Evolutionary conservation across 2,113 vertebrate species (phyloP), one percentile per base, ranked within the genome.

Genomic region (Tretioscincus oriximinensis): DNA sequence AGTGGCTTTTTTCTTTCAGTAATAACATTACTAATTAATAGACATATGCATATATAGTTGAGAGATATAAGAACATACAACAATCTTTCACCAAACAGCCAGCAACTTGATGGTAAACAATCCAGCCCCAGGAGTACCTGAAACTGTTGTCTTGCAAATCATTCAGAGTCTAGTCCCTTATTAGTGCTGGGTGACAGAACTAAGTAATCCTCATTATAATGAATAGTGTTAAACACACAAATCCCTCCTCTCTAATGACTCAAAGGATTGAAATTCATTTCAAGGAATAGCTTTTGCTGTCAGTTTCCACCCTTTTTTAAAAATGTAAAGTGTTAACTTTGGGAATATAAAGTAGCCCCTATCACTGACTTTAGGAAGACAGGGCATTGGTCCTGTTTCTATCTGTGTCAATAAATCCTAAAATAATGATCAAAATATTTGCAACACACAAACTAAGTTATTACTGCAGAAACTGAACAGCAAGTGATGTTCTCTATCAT

Each of bases 181-280:
- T 47, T 83, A 81, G 76, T 71, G 41, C 80, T 63, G 2, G 1
- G 20, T 85, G 63, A 71, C 81, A 83, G 29, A 80, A 88, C 73
- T 77, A 9, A 31, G 26, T 22, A 87, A 85, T 35, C 21, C 24
- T 83, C 82, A 76, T 76, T 87, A 82, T 73, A 2, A 84, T 81
- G 77, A 80, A 61, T 26, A 84, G 18, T n/a, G 66, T 88, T 86
- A 89, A 88, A 22, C 18, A 77, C 16, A 47, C 60, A 88, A 80
- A 80, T 1, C 1, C 86, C 47, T 81, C 82, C 79, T 67, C 75
- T 16, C 35, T 26, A 81, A 16, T 76, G 78, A 76, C 63, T 80
- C 58, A 73, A 54, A 79, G 22, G 12, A 68, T 26, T 68, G 76
- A 88, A 73, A 87, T 28, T 84, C 20, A 76, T 66, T 88, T 64